Base-by-base conservation (phyloP, 2,888 invertebrate species). In the Xylophagus ater region DNA sequence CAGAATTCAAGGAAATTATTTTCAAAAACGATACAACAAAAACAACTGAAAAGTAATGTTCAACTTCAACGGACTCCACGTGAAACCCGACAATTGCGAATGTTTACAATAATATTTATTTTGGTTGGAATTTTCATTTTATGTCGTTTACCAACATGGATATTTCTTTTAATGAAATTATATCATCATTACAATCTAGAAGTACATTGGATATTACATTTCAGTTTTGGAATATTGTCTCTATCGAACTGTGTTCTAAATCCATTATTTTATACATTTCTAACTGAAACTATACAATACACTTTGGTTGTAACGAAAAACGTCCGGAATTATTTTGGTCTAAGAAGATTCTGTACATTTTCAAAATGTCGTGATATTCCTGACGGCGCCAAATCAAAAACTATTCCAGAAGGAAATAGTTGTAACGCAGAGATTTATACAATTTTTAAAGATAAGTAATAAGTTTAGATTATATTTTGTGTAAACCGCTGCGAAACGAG, bases 221-320 rank as follows among this genome's bases (percentile, higher is more conserved):
- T 68, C 40, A 46, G 56, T n/a, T 65, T 74, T 4, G 67, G 69
- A 8, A 53, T 67, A 4, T 50, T 76, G n/a, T 69, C 70, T 4
- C 52, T 73, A 25, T 40, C 69, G 4, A 74, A 70, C 48, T 71
- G 71, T 30, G 67, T 68, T 1, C 42, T 74, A 17, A 73, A 76
- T 62, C 76, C 76, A 1, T 63, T 75, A 34, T 56, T 76, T 19
- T 76, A 76, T 47, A 70, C 74, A 2, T 75, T 74, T 47, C 56
- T 75, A 6, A 67, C 71, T 23, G 69, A 72, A 49, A 69, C 72
- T 4, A 53, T 72, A 17, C 47, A 53, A 13, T 51, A 45, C 32
- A 45, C 42, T 3, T 37, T 49, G 33, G 33, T 34, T n/a, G 25
- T 53, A 15, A 52, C 47, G 30, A 43, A 35, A 14, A 49, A 48